Conservation (phyloP, 1,140 invertebrate genomes). For the Latrodectus geometricus region DNA sequence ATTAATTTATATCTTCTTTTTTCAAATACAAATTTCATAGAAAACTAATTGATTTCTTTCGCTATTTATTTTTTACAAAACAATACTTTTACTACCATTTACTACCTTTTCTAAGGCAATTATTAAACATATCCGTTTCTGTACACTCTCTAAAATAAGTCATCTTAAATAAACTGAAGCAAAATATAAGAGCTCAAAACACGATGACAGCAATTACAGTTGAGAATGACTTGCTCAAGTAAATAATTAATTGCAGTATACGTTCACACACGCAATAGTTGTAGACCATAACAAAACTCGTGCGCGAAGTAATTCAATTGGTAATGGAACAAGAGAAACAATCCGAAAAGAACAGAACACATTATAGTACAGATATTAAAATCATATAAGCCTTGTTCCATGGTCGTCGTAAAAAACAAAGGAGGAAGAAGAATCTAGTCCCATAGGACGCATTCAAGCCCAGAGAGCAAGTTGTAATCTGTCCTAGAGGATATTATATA, state of each 20-base stretch:
- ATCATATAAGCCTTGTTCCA: conserved; percentile 42
- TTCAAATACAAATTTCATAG: no score
- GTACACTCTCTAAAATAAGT: no score
- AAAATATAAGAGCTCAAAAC: not conserved
- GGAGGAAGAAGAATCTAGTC: conserved; percentile 18
- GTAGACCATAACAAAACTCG: not conserved
- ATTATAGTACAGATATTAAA: conserved; percentile 48
- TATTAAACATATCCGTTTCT: no score
- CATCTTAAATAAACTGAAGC: no score
- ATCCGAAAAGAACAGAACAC: not conserved
- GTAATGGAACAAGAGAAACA: conserved; percentile 36
- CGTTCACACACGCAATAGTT: not conserved
- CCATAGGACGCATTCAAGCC: conserved; percentile 35
- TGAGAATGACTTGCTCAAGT: conserved; percentile 2
- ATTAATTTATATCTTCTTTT: no score
- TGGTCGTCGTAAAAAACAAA: conserved; percentile 27
- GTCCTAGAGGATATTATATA: conserved; percentile 56
- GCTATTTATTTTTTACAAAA: no score
- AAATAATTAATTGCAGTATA: conserved; percentile 24
- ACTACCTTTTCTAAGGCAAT: no score
- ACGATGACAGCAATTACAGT: not conserved
- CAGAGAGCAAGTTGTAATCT: conserved; percentile 50
- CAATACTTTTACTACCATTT: no score
- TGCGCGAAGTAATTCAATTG: conserved; percentile 46
- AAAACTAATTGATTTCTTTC: no score